Conservation (phyloP, 2,888 invertebrate species). For the Nomada ruficornis region DNA sequence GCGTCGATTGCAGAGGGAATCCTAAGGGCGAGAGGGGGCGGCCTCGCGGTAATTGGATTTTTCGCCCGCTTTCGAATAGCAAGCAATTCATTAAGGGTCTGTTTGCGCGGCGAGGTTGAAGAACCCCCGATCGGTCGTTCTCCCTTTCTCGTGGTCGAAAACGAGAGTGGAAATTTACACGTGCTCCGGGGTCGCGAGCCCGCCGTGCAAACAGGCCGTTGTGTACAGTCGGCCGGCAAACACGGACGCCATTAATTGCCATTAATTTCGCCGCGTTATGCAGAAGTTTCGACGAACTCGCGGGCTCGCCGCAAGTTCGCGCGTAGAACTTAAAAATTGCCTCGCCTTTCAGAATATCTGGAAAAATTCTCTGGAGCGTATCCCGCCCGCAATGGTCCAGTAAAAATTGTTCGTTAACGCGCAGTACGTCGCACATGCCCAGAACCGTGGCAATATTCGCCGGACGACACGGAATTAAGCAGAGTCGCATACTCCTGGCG, state of each 20-base stretch:
- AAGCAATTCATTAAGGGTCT: slow-evolving; percentile 75
- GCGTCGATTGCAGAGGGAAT: slow-evolving; percentile 30
- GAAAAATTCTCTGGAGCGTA: too few relatives aligned
- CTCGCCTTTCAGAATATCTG: too few relatives aligned
- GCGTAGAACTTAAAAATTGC: too few relatives aligned
- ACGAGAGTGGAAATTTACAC: slow-evolving; percentile 60
- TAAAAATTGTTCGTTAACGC: background rate
- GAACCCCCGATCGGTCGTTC: slow-evolving; percentile 60
- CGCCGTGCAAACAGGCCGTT: slow-evolving; percentile 39
- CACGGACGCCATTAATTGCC: slow-evolving; percentile 67
- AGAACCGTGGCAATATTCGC: slow-evolving; percentile 11
- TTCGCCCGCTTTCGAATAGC: slow-evolving; percentile 45
- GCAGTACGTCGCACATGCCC: background rate
- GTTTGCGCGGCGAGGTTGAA: slow-evolving; percentile 64
- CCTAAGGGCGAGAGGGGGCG: slow-evolving; percentile 10
- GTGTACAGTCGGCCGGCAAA: slow-evolving; percentile 57
- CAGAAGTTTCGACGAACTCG: background rate
- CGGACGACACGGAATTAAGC: slow-evolving; percentile 19
- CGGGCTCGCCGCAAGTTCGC: too few relatives aligned
- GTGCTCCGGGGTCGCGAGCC: slow-evolving; percentile 29
- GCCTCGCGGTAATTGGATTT: slow-evolving; percentile 45
- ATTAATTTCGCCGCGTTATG: slow-evolving; percentile 57
- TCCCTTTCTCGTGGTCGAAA: slow-evolving; percentile 36
- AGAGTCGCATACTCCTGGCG: background rate
- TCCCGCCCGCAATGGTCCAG: too few relatives aligned